Percentiles rank a stretch among this genome's conserved stretches.
Conservation (phyloP, 1,140 invertebrate genomes). For the Rhopalosiphum padi region DNA sequence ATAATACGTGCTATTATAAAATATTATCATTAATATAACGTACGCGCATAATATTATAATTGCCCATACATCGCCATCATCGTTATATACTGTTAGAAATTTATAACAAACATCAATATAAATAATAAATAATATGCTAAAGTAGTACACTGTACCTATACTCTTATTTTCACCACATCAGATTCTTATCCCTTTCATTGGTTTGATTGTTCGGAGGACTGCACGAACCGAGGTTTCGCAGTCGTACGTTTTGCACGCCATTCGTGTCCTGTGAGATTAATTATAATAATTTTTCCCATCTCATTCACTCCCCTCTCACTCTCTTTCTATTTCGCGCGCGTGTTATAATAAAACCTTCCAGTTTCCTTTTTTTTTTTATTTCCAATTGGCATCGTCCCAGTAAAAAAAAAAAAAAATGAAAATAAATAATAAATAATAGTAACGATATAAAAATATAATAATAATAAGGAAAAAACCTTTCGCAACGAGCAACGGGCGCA, state of each 20-base stretch:
- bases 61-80: too few species aligned
- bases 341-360: neutral
- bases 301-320: neutral
- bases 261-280: slow-evolving; percentile 25
- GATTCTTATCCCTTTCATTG: slow-evolving; percentile 41
- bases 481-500: neutral
- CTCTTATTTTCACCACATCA: neutral
- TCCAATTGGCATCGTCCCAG: slow-evolving; percentile 33
- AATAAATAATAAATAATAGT: slow-evolving; percentile 4
- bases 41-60: too few species aligned
- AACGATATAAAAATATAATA: neutral
- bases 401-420: neutral
- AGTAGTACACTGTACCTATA: too few species aligned
- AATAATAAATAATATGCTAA: neutral
- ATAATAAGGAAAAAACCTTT: neutral
- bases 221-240: neutral
- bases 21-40: too few species aligned
- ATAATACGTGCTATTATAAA: too few species aligned
- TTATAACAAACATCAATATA: neutral
- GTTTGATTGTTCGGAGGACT: slow-evolving; percentile 25
- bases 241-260: slow-evolving; percentile 19
- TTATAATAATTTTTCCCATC: neutral
- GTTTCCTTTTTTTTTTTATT: neutral
- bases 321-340: neutral
- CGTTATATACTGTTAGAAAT: neutral